Percentiles rank a stretch among this genome's conserved stretches.
Conservation (phyloP, 2,888 invertebrate species). For the Tipula confusa region DNA sequence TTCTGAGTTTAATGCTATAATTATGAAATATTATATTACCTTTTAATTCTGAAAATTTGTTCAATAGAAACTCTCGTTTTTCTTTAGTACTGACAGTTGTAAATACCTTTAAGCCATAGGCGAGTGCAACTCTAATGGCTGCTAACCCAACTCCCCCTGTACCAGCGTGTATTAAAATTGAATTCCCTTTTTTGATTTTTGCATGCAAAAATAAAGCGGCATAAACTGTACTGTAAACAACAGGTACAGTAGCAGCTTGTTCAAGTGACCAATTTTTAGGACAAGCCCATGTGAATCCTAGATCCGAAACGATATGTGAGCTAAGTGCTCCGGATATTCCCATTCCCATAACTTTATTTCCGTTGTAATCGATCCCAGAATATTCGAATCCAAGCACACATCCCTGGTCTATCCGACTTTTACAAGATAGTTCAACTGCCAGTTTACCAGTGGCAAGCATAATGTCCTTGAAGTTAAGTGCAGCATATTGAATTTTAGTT, state of each 20-base stretch:
- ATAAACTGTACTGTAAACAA: constrained; percentile 67
- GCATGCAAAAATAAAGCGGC: constrained; percentile 50
- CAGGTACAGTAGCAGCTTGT: constrained; percentile 73
- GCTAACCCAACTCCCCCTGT: constrained; percentile 74
- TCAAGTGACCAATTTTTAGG: constrained; percentile 68
- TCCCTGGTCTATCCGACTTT: constrained; percentile 59
- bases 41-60: constrained; percentile 53
- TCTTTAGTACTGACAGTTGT: constrained; percentile 68
- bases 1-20: too few relatives aligned
- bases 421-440: constrained; percentile 73
- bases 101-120: constrained; percentile 60
- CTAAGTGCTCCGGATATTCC: constrained; percentile 54
- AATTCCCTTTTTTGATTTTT: constrained; percentile 46
- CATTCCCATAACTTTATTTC: constrained; percentile 63
- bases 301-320: constrained; percentile 51
- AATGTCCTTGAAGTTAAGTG: constrained; percentile 90
- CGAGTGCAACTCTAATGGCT: constrained; percentile 67
- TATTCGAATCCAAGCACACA: constrained; percentile 66
- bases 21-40: too few relatives aligned
- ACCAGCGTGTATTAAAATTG: constrained; percentile 56
- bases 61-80: constrained; percentile 60
- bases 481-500: constrained; percentile 64
- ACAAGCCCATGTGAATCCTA: constrained; percentile 57
- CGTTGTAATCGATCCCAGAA: constrained; percentile 57
- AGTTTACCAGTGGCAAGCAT: constrained; percentile 92